Evolutionary conservation across 2,113 vertebrate genomes (phyloP).

Genomic region (Lota lota): DNA sequence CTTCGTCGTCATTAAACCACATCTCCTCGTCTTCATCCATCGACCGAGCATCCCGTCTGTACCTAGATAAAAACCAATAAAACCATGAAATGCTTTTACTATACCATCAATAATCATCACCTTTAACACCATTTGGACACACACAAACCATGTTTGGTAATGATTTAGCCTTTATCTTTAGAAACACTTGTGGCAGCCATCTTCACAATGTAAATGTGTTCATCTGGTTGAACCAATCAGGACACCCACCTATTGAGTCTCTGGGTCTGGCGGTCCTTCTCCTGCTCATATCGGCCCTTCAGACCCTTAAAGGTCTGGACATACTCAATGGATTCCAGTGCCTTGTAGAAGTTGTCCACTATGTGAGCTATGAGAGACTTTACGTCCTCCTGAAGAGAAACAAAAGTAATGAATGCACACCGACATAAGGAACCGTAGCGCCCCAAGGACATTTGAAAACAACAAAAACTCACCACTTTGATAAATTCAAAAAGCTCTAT

Average conservation of each 20-base stretch:
- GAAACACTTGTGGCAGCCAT: too few relatives aligned
- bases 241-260: conserved; percentile 86
- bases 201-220: too few relatives aligned
- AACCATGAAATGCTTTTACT: too few relatives aligned
- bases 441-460: neutral
- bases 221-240: neutral
- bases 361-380: conserved; percentile 97
- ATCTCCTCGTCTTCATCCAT: conserved; percentile 94
- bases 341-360: conserved; percentile 98
- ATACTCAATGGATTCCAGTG: conserved; percentile 97
- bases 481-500: conserved; percentile 98
- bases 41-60: conserved; percentile 88
- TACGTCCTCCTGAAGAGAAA: conserved; percentile 86
- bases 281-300: conserved; percentile 96
- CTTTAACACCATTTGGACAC: too few relatives aligned
- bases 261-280: conserved; percentile 92
- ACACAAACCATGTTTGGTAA: too few relatives aligned
- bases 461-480: conserved; percentile 83
- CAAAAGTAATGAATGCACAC: too few relatives aligned
- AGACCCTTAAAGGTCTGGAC: conserved; percentile 98
- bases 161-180: neutral
- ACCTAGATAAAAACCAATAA: conserved; percentile 71
- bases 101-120: too few relatives aligned
- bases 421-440: too few relatives aligned
- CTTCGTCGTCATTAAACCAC: conserved; percentile 97